Percentiles rank a stretch among this genome's conserved stretches.
Evolutionary conservation across 2,797 vertebrate genomes (phyloP).

Genomic region (Girardinus metallicus): DNA sequence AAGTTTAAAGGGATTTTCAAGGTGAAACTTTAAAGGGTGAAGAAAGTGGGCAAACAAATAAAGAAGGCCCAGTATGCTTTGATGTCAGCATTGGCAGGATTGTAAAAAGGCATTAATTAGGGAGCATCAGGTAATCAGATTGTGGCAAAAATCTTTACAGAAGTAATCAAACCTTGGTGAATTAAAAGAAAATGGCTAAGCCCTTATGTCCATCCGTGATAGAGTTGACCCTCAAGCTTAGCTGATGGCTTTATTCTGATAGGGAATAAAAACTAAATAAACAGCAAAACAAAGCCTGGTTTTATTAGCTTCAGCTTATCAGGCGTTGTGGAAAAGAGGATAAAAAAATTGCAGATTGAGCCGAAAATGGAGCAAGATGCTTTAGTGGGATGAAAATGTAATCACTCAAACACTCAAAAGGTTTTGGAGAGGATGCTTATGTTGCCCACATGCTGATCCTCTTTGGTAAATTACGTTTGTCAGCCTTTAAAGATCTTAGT

Average conservation of each 20-base stretch:
- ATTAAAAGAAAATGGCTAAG: constrained; percentile 83
- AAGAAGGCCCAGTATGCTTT: constrained; percentile 54
- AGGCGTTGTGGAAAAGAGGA: constrained; percentile 50
- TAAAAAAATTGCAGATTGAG: constrained; percentile 60
- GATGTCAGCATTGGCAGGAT: constrained; percentile 71
- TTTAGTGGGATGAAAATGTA: constrained; percentile 76
- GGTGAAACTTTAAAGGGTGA: constrained; percentile 69
- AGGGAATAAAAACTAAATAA: constrained; percentile 59
- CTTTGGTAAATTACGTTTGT: constrained; percentile 67
- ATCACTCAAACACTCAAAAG: constrained; percentile 71
- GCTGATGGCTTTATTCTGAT: constrained; percentile 68
- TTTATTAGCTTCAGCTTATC: constrained; percentile 75
- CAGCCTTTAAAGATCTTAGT: constrained; percentile 65
- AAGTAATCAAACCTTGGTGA: constrained; percentile 89
- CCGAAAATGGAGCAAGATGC: constrained; percentile 66
- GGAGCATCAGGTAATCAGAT: constrained; percentile 78
- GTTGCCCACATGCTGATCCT: constrained; percentile 67
- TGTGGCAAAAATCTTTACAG: constrained; percentile 76
- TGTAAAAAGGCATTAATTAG: constrained; percentile 77
- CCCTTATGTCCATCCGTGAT: constrained; percentile 75
- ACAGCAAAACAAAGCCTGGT: constrained; percentile 69
- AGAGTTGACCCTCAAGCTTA: constrained; percentile 73
- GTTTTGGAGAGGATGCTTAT: constrained; percentile 72
- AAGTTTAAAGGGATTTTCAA: constrained; percentile 58
- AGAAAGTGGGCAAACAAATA: constrained; percentile 52